These are phyloP conservation scores for Spisula subtruncata DNA, from an alignment of 2,888 invertebrate species.

Conservation along the genomic window DNA sequence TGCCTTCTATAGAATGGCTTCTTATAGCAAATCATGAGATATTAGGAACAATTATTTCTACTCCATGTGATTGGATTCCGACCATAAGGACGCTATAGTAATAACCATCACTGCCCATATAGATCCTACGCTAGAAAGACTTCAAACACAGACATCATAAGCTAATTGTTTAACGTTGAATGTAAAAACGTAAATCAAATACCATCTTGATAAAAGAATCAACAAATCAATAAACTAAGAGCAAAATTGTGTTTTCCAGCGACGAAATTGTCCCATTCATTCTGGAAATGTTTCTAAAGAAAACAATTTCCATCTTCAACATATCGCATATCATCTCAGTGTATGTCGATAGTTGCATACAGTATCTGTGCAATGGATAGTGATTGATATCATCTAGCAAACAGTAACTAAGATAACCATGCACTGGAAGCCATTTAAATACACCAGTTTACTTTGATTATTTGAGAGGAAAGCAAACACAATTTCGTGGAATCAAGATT, in stretches of 20 bases:
- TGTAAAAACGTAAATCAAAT: not conserved
- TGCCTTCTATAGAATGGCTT: too few species aligned
- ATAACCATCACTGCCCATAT: too few species aligned
- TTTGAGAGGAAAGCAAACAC: not conserved
- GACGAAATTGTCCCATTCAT: not conserved
- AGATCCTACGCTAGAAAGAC: too few species aligned
- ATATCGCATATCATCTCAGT: not conserved
- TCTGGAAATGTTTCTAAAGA: not conserved
- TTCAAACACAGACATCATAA: not conserved
- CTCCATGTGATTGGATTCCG: too few species aligned
- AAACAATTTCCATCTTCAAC: not conserved
- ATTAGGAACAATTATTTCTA: too few species aligned
- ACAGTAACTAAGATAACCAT: too few species aligned
- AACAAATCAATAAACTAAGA: constrained; percentile 2
- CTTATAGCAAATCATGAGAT: too few species aligned
- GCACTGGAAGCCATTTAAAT: not conserved
- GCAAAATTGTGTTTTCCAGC: not conserved
- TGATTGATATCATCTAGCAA: too few species aligned
- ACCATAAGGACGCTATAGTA: too few species aligned
- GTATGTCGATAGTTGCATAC: not conserved
- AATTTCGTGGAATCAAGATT: not conserved
- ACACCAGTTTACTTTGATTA: not conserved
- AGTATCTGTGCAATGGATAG: not conserved
- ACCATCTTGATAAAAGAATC: not conserved
- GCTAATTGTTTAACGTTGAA: not conserved